Evolutionary conservation across 2,797 vertebrate species (phyloP).

Genomic region (Arctocebus calabarensis): DNA sequence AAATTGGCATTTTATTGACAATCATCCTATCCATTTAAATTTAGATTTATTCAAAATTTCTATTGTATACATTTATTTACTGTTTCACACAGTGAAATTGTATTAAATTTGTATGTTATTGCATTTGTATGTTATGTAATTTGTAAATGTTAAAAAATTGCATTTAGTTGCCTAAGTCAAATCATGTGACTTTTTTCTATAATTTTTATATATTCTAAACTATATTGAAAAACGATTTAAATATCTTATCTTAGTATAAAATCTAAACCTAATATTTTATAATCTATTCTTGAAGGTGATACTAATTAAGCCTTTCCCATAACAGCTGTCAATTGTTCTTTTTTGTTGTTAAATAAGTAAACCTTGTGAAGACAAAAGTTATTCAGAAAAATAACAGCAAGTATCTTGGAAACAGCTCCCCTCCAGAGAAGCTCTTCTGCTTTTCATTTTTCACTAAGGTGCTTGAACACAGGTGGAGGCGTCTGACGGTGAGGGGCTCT

Average conservation of each 20-base stretch:
- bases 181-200: background rate
- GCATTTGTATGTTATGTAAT: background rate
- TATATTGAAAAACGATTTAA: background rate
- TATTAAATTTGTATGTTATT: background rate
- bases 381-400: background rate
- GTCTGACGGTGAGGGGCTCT: slow-evolving; percentile 65
- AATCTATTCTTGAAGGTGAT: background rate
- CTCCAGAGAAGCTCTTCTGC: background rate
- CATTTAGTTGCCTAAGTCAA: background rate
- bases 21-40: background rate
- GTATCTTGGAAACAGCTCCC: background rate
- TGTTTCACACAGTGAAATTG: background rate
- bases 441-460: slow-evolving; percentile 67
- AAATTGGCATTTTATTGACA: background rate
- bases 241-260: background rate
- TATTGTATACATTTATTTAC: background rate
- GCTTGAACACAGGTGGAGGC: slow-evolving; percentile 64
- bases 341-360: slow-evolving; percentile 30
- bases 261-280: background rate
- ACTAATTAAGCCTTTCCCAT: background rate
- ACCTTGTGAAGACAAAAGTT: slow-evolving; percentile 47
- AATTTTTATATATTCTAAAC: background rate
- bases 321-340: slow-evolving; percentile 15
- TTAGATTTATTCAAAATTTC: background rate
- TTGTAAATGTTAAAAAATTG: background rate